Conservation (phyloP, 2,113 vertebrate species). For the Forbesichthys agassizii region DNA sequence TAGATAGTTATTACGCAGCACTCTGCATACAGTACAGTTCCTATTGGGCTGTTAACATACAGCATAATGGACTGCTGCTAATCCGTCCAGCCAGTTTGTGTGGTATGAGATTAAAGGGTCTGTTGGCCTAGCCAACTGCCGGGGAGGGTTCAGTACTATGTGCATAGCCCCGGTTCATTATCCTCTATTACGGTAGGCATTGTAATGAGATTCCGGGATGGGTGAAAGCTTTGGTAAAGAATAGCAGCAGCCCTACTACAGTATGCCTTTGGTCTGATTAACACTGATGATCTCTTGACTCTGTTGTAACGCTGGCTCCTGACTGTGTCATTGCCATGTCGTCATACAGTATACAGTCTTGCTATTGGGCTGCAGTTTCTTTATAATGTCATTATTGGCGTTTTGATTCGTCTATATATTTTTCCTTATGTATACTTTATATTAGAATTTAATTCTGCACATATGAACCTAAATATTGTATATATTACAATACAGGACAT, state of each 20-base stretch:
- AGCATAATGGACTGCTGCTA: neutral
- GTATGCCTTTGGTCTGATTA: conserved; percentile 68
- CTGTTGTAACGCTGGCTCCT: conserved; percentile 54
- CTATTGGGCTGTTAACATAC: neutral
- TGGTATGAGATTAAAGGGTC: conserved; percentile 69
- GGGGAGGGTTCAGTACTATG: conserved; percentile 65
- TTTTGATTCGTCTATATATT: too few relatives aligned
- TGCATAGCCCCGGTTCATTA: conserved; percentile 64
- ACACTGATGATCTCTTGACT: conserved; percentile 72
- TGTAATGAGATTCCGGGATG: conserved; percentile 73
- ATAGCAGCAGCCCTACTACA: conserved; percentile 58
- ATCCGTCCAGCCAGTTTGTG: conserved; percentile 34
- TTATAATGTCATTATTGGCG: too few relatives aligned
- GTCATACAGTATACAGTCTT: too few relatives aligned
- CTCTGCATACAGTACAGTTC: too few relatives aligned
- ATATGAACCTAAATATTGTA: too few relatives aligned
- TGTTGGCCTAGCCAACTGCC: conserved; percentile 53
- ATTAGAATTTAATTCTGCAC: neutral
- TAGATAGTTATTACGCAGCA: too few relatives aligned
- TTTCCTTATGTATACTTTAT: too few relatives aligned
- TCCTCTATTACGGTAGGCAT: conserved; percentile 64
- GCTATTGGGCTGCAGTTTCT: too few relatives aligned
- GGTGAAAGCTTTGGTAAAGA: conserved; percentile 64
- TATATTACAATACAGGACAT: neutral
- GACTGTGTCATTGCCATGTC: conserved; percentile 42